Base-by-base conservation (phyloP, 2,888 invertebrate genomes). In the Caprella mutica region DNA sequence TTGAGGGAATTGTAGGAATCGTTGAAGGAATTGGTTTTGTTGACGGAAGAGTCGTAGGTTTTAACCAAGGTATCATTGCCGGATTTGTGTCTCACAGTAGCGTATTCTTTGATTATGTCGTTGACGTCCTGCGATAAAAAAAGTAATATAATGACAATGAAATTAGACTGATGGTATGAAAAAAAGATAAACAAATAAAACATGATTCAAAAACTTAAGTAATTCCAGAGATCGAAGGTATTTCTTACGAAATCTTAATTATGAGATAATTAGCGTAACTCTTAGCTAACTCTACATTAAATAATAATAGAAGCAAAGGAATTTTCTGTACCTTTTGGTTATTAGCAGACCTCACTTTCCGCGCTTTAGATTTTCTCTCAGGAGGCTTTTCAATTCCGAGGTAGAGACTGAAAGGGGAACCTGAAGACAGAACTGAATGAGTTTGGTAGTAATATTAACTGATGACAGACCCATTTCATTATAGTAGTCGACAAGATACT, bases 401-500 rank as follows among this genome's bases (percentile, higher is more conserved):
- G 58, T 89, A 77, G 74, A 91, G 83, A 70, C 87, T 84, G 70
- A 86, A 89, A 26, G 90, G 90, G 12, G 89, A 90, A 5, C 89
- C 74, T 73, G 65, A 17, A 42, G 21, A n/a, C n/a, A n/a, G n/a
- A n/a, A n/a, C n/a, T n/a, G n/a, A n/a, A n/a, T n/a, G n/a, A n/a
- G n/a, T n/a, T n/a, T n/a, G n/a, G n/a, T n/a, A n/a, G n/a, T n/a
- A n/a, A n/a, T n/a, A n/a, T n/a, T n/a, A n/a, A n/a, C n/a, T n/a
- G n/a, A n/a, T n/a, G n/a, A n/a, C n/a, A n/a, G n/a, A n/a, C n/a
- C n/a, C n/a, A n/a, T n/a, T n/a, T n/a, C n/a, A n/a, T n/a, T n/a
- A n/a, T n/a, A n/a, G n/a, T n/a, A n/a, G n/a, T n/a, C n/a, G n/a
- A n/a, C n/a, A n/a, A n/a, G n/a, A n/a, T n/a, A n/a, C n/a, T n/a